phyloP scores from a whole-genome alignment of 2,888 invertebrate species.

The Dolomedes plantarius region DNA sequence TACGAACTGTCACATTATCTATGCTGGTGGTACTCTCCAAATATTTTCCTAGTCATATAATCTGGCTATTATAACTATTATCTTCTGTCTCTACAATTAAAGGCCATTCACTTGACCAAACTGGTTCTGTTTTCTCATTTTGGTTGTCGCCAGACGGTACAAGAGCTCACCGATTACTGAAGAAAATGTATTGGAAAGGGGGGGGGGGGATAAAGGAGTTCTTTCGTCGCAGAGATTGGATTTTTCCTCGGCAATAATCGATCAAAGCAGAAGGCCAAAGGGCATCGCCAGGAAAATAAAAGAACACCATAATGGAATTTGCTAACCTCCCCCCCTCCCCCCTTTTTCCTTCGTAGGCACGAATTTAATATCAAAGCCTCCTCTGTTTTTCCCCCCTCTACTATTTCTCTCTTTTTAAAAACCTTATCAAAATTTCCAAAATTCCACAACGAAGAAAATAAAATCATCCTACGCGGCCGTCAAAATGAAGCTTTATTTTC shows the following conservation, averaged over 20 bases:
- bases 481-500: no score
- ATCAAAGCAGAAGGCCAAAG: conserved; percentile 24
- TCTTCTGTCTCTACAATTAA: conserved; percentile 42
- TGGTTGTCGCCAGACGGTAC: neutral
- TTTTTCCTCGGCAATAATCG: conserved; percentile 34
- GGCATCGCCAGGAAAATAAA: neutral
- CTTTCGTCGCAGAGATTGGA: conserved; percentile 38
- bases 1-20: no score
- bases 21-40: no score
- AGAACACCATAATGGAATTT: conserved; percentile 2
- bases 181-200: neutral
- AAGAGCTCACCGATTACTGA: neutral
- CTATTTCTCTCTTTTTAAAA: no score
- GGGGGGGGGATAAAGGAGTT: conserved; percentile 15
- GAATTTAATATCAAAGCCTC: neutral
- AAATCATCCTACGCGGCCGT: no score
- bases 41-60: neutral
- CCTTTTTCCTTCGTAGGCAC: neutral
- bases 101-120: conserved; percentile 51
- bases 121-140: neutral
- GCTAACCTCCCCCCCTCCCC: neutral
- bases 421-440: no score
- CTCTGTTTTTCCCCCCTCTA: no score
- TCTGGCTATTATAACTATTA: conserved; percentile 36
- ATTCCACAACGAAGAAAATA: no score